phyloP scores from a whole-genome alignment of 1,140 invertebrate genomes.

The Ostrea edulis region DNA sequence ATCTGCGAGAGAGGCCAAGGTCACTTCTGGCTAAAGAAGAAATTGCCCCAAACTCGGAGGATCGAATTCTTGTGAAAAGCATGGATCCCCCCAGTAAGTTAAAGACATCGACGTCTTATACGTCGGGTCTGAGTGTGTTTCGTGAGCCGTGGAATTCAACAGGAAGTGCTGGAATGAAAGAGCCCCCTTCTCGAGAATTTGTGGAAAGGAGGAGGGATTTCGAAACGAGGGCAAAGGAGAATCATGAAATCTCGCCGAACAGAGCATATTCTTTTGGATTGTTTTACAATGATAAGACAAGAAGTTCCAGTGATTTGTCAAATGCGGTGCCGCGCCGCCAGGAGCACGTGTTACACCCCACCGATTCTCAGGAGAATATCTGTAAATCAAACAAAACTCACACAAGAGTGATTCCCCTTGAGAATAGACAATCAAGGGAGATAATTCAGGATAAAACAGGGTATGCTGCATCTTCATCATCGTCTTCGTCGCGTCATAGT shows the following conservation, averaged over 20 bases:
- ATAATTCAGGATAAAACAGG: conserved; percentile 32
- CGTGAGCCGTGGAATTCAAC: conserved; percentile 49
- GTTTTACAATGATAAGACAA: conserved; percentile 60
- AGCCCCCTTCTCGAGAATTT: conserved; percentile 54
- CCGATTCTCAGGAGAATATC: conserved; percentile 66
- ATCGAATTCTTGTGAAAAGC: conserved; percentile 30
- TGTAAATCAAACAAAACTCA: conserved; percentile 56
- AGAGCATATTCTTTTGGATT: conserved; percentile 68
- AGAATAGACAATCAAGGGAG: conserved; percentile 58
- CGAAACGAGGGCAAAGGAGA: conserved; percentile 61
- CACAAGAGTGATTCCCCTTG: conserved; percentile 62
- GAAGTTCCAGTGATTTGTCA: conserved; percentile 45
- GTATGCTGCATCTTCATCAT: conserved; percentile 41
- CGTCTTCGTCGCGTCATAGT: conserved; percentile 58
- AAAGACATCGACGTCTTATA: conserved; percentile 64
- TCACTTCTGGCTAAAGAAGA: conserved; percentile 53
- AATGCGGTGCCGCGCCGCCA: conserved; percentile 51
- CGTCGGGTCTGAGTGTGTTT: conserved; percentile 65
- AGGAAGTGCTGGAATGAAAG: neutral
- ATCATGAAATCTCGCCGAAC: conserved; percentile 57
- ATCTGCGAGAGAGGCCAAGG: conserved; percentile 19
- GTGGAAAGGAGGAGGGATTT: conserved; percentile 60
- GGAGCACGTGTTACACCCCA: conserved; percentile 65
- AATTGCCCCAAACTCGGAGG: conserved; percentile 44
- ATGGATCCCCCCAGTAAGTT: conserved; percentile 53